Evolutionary conservation across 1,140 invertebrate species (phyloP).

Genomic region (Laupala kohalensis): DNA sequence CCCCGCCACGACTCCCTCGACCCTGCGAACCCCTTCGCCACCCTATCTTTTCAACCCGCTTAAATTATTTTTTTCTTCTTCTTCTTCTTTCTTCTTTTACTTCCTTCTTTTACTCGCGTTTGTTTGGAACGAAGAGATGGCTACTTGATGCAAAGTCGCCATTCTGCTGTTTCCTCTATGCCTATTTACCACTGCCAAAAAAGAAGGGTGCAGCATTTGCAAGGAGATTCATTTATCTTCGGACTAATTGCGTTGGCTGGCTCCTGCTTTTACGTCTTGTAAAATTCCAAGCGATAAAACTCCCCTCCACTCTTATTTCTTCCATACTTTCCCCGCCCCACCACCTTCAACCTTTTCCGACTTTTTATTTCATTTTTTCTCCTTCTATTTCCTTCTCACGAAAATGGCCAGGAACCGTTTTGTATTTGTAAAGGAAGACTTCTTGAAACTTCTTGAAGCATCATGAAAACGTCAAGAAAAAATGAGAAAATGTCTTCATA

Average conservation of each 20-base stretch:
- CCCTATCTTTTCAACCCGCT: not conserved
- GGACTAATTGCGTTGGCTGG: constrained; percentile 7
- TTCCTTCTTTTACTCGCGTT: not conserved
- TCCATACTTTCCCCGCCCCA: not conserved
- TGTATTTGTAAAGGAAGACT: not conserved
- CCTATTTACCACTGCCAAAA: not conserved
- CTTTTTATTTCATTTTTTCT: not conserved
- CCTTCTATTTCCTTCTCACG: not conserved
- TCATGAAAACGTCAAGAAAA: not conserved
- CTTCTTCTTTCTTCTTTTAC: not conserved
- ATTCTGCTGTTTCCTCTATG: not conserved
- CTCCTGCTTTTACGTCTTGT: constrained; percentile 8
- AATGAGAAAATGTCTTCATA: not conserved
- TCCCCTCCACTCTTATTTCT: not conserved
- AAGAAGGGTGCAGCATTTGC: constrained; percentile 2
- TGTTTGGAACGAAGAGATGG: not conserved
- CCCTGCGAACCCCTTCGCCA: no score
- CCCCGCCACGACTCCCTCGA: no score
- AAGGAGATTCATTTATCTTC: constrained; percentile 9
- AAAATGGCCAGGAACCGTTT: constrained; percentile 3
- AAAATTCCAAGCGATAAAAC: constrained; percentile 9
- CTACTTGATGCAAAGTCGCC: not conserved
- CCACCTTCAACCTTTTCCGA: not conserved
- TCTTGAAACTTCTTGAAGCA: constrained; percentile 1
- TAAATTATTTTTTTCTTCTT: not conserved